Evolutionary conservation across 2,888 invertebrate species (phyloP).

Genomic region (Oasisia sp.): DNA sequence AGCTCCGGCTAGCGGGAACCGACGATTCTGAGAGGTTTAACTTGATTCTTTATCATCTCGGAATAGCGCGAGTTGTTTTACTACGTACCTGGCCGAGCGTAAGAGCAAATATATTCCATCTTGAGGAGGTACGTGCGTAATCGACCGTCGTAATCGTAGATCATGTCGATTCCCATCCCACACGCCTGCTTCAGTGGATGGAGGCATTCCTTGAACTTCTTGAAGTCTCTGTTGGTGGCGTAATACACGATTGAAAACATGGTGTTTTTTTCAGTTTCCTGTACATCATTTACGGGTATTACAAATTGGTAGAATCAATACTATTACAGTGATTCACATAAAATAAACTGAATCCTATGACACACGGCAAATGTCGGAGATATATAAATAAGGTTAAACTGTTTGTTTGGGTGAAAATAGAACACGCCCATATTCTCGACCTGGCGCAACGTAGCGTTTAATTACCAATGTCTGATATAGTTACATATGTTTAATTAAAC

Average conservation of each 20-base stretch:
- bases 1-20: neutral
- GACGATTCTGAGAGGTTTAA: neutral
- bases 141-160: slow-evolving; percentile 30
- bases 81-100: slow-evolving; percentile 29
- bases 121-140: slow-evolving; percentile 29
- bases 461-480: neutral
- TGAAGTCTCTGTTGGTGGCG: slow-evolving; percentile 26
- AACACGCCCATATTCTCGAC: no score
- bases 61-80: neutral
- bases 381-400: no score
- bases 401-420: no score
- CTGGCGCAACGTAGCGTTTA: no score
- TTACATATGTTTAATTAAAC: neutral
- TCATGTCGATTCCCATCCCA: slow-evolving; percentile 24
- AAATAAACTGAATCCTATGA: no score
- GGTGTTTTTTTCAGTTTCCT: no score
- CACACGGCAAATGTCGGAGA: no score
- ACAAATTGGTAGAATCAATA: no score
- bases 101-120: slow-evolving; percentile 32
- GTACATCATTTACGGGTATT: no score
- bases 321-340: no score
- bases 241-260: neutral
- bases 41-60: neutral
- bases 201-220: slow-evolving; percentile 26
- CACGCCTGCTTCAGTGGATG: slow-evolving; percentile 20